Evolutionary conservation across 2,113 vertebrate genomes (phyloP), one percentile per base, ranked within the genome.

Genomic region (Myotis yumanensis): DNA sequence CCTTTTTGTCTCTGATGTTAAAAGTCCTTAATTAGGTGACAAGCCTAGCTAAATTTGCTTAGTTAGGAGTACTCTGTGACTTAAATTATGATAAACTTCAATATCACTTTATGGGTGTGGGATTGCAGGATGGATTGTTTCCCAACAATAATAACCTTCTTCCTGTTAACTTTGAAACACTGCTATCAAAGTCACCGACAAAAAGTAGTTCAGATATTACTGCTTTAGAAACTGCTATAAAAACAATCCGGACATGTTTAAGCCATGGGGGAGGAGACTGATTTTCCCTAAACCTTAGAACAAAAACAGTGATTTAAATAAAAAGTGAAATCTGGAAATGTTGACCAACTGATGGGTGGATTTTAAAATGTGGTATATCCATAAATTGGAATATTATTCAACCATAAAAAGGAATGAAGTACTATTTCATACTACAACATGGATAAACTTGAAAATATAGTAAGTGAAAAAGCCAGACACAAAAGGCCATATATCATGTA

Each of bases 261-360:
- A 76, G 51, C 62, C 59, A 59, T 2, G 22, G 40, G 32, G 16
- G 10, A 11, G 25, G 23, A 28, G 88, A 51, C 7, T 46, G 59
- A 69, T 76, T 64, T 43, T 20, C 48, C 28, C 30, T 40, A 77
- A 88, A 72, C 84, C 77, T 72, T 90, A 76, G 68, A 59, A 32
- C 35, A 77, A 73, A 68, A 80, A 68, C 23, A 89, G 22, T 68
- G 46, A 73, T 85, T 73, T 84, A 73, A 71, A 72, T 64, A 83
- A 79, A 84, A 85, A 94, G 57, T 48, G 46, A 84, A 54, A 87
- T 66, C 59, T 82, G 51, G n/a, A 82, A 90, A 82, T 37, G 48
- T 52, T 14, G 4, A 43, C 76, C 51, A 69, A 51, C 10, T 15
- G 40, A 77, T 37, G 22, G 66, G 46, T n/a, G 35, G 43, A 28